Conservation (phyloP, 2,113 vertebrate genomes). For the Nothocercus nigrocapillus region DNA sequence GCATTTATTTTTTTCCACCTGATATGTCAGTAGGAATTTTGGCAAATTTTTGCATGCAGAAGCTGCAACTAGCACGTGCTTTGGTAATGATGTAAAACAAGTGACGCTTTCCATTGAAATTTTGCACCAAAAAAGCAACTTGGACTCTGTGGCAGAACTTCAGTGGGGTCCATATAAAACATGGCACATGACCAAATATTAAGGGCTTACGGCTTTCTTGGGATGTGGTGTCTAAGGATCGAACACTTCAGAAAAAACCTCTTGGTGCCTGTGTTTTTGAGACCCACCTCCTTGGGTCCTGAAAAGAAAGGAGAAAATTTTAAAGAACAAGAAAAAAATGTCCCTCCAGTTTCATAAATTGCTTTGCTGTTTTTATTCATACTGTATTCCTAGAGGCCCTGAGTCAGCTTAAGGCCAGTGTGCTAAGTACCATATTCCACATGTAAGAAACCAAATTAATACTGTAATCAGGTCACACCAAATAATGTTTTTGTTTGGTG, state of each 20-base stretch:
- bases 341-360: background rate
- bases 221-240: background rate
- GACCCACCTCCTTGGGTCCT: background rate
- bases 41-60: background rate
- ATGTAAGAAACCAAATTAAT: slow-evolving; percentile 35
- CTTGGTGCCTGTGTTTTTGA: background rate
- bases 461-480: background rate
- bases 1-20: background rate
- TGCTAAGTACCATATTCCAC: background rate
- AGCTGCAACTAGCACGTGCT: background rate
- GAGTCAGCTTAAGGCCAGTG: slow-evolving; percentile 1
- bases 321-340: background rate
- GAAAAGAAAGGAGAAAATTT: background rate
- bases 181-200: background rate
- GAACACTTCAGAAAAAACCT: background rate
- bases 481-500: background rate
- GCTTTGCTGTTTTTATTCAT: background rate
- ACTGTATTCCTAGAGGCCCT: background rate
- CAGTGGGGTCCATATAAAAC: background rate
- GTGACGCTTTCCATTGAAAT: background rate
- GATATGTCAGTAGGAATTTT: background rate
- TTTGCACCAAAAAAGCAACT: background rate
- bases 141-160: background rate
- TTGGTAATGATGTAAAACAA: background rate
- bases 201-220: background rate